A percentile compares a stretch with the other conserved stretches of the same genome.
Evolutionary conservation across 2,113 vertebrate species (phyloP).

Genomic region (Chamaetylas fuelleborni): DNA sequence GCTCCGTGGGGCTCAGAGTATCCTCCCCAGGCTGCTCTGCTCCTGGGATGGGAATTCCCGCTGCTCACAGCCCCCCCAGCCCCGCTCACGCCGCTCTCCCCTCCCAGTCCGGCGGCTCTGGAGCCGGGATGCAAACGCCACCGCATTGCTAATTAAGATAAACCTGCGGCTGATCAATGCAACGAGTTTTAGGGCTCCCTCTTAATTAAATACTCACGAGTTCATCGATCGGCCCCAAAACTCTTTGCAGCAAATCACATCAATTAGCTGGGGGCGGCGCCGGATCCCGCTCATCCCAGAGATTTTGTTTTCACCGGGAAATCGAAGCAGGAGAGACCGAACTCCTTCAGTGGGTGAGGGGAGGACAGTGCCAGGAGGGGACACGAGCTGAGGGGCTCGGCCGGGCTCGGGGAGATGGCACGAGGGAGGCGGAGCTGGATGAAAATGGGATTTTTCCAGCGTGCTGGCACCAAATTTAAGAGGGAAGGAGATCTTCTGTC

Average conservation of each 20-base stretch:
- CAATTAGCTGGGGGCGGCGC: background rate
- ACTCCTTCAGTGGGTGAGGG: accelerated
- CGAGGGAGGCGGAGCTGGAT: background rate
- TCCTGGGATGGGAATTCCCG: background rate
- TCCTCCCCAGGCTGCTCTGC: background rate
- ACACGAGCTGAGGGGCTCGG: background rate
- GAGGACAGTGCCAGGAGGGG: background rate
- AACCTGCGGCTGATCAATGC: background rate
- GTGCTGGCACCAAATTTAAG: background rate
- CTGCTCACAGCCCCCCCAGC: background rate
- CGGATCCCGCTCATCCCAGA: background rate
- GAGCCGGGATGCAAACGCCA: background rate
- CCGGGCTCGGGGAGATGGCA: background rate
- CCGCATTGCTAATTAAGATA: background rate
- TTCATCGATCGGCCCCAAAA: background rate
- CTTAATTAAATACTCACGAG: conserved; percentile 26
- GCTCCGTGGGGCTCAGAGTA: background rate
- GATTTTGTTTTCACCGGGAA: background rate
- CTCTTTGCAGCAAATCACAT: background rate
- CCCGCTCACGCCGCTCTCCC: background rate
- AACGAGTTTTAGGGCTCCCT: background rate
- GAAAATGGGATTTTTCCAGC: background rate
- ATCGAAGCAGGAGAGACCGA: accelerated
- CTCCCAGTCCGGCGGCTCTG: accelerated
- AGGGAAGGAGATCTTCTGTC: too few relatives aligned